Evolutionary conservation across 2,888 invertebrate species (phyloP).

Genomic region (Sturmia bella): DNA sequence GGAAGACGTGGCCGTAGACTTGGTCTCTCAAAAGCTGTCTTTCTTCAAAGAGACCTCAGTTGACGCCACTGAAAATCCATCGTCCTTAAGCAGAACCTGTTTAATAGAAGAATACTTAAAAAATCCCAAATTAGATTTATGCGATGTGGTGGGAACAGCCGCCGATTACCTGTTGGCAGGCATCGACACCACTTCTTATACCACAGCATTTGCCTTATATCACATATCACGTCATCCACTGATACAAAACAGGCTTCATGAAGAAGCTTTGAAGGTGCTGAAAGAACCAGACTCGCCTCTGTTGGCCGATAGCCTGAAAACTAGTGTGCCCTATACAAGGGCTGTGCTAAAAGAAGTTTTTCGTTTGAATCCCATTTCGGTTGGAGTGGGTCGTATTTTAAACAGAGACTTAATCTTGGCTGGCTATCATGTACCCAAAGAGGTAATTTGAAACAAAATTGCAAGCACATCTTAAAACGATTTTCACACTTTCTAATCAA

Average conservation of each 20-base stretch:
- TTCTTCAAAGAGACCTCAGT: conserved; percentile 80
- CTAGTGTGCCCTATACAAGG: conserved; percentile 87
- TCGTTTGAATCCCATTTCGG: conserved; percentile 90
- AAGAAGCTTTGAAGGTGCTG: conserved; percentile 85
- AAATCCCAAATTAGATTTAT: conserved; percentile 87
- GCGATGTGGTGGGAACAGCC: conserved; percentile 91
- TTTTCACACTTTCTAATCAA: background rate
- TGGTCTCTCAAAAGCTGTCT: conserved; percentile 84
- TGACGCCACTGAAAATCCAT: conserved; percentile 8
- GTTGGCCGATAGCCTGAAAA: conserved; percentile 83
- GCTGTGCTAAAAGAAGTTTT: conserved; percentile 93
- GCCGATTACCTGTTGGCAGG: conserved; percentile 93
- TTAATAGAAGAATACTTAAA: conserved; percentile 87
- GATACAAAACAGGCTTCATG: conserved; percentile 86
- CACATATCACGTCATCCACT: conserved; percentile 88
- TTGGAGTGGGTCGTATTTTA: conserved; percentile 90
- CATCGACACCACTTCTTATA: conserved; percentile 92
- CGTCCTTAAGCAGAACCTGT: conserved; percentile 79
- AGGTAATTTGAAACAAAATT: conserved; percentile 83
- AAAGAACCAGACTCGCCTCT: conserved; percentile 82
- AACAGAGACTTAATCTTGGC: conserved; percentile 87
- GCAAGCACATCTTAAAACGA: background rate
- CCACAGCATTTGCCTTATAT: conserved; percentile 89
- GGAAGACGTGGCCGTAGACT: conserved; percentile 87
- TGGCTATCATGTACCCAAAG: conserved; percentile 89